Evolutionary conservation across 2,888 invertebrate genomes (phyloP), one percentile per base, ranked within the genome.

Genomic region (Fissipunctia ypsillon): DNA sequence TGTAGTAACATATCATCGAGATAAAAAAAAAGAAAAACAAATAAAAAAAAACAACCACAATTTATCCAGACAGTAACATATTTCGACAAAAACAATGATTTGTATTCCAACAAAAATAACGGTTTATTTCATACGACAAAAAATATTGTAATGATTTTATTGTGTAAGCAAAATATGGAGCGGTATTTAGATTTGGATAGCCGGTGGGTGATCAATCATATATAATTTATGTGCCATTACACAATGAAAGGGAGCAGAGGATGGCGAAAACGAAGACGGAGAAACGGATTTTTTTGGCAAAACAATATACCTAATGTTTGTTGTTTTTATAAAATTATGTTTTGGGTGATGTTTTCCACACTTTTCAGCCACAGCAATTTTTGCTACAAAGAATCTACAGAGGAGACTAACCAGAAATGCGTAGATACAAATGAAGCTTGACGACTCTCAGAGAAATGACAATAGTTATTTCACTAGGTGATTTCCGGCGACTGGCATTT

Each of bases 161-260:
- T 77, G 57, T 69, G 75, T 74, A 80, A 79, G 80, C 83, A 85
- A 63, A 83, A 81, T 83, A 76, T 69, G 68, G 52, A 57, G 63
- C 81, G 67, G 81, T 85, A 86, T 78, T 84, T 84, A 81, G 81
- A 76, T 78, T 73, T 80, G 83, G 64, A 75, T 73, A 75, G 75
- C 70, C 66, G 69, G 28, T 54, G 65, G 48, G 72, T 69, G 78
- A 86, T 86, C 87, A 86, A 86, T 86, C 87, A 87, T 60, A 72
- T 61, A 81, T 87, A 87, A 86, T 87, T 76, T 85, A 86, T 87
- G 84, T 85, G 48, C 87, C 85, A 83, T 86, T 85, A 81, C 76
- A 74, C 77, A 74, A 66, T 85, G 77, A 80, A 86, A 80, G 72
- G 67, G 66, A 72, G 28, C 73, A 61, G 74, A 73, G 52, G 45